These are phyloP conservation scores for Chorisops tibialis DNA, from an alignment of 2,888 invertebrate species.

Conservation along the genomic window DNA sequence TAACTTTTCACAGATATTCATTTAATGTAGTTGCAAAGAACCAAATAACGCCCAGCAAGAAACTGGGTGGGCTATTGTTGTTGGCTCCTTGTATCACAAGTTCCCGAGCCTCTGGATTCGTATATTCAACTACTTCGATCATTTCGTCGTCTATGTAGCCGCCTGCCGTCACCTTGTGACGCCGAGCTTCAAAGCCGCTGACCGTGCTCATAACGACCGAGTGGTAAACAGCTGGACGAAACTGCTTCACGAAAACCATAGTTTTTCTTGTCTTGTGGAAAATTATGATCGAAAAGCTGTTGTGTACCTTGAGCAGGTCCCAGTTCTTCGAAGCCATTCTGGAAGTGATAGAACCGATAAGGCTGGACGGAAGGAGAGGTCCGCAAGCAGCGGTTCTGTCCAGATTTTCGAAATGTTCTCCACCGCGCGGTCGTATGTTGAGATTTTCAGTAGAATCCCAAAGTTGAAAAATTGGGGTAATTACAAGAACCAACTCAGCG, in stretches of 20 bases:
- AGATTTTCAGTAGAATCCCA: no score
- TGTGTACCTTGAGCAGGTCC: slow-evolving; percentile 79
- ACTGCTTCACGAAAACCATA: slow-evolving; percentile 85
- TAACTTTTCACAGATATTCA: slow-evolving; percentile 22
- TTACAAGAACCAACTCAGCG: no score
- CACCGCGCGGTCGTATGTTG: slow-evolving; percentile 40
- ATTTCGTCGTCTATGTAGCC: slow-evolving; percentile 85
- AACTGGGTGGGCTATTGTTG: slow-evolving; percentile 71
- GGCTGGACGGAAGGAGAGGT: slow-evolving; percentile 74
- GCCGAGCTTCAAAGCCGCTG: slow-evolving; percentile 59
- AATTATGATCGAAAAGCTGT: slow-evolving; percentile 81
- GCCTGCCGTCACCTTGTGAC: slow-evolving; percentile 67
- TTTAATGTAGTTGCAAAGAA: slow-evolving; percentile 61
- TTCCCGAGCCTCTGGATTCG: slow-evolving; percentile 64
- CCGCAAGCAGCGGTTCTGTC: slow-evolving; percentile 57
- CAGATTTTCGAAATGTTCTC: slow-evolving; percentile 49
- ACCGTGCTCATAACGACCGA: slow-evolving; percentile 58
- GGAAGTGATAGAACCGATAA: slow-evolving; percentile 67
- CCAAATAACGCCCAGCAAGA: slow-evolving; percentile 76
- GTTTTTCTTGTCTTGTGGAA: slow-evolving; percentile 74
- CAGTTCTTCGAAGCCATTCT: slow-evolving; percentile 75
- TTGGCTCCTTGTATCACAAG: slow-evolving; percentile 58
- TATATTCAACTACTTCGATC: slow-evolving; percentile 86
- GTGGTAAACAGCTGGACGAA: slow-evolving; percentile 84
- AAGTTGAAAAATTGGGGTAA: no score